These are phyloP conservation scores for Julus scanicus DNA, from an alignment of 2,888 invertebrate species.

Conservation along the genomic window DNA sequence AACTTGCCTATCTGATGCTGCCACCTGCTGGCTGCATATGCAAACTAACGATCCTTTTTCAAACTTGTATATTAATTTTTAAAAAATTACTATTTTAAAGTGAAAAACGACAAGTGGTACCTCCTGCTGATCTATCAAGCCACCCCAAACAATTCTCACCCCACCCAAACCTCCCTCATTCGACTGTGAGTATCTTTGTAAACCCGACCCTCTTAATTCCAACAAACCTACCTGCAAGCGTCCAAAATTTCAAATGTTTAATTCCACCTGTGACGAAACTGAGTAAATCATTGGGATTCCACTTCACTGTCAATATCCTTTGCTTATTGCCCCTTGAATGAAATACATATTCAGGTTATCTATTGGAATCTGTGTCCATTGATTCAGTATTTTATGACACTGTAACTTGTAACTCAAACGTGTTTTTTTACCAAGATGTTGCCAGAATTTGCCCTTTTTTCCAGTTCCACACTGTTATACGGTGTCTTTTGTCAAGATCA, in stretches of 20 bases:
- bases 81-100: no score
- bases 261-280: conserved; percentile 67
- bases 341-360: conserved; percentile 51
- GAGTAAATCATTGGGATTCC: conserved; percentile 66
- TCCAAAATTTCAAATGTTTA: conserved; percentile 69
- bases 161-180: no score
- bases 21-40: no score
- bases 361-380: background rate
- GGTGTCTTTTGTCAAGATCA: conserved; percentile 67
- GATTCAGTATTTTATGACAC: background rate
- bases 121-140: no score
- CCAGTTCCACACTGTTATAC: conserved; percentile 69
- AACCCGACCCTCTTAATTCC: conserved; percentile 60
- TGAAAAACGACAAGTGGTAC: no score
- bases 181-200: no score
- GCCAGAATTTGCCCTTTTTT: conserved; percentile 67
- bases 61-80: no score
- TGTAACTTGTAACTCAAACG: background rate
- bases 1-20: no score
- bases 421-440: conserved; percentile 64
- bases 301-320: conserved; percentile 68
- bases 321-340: conserved; percentile 66
- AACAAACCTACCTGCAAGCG: conserved; percentile 64
- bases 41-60: no score
- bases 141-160: no score